phyloP scores from a whole-genome alignment of 2,888 invertebrate species.

The Acanthosepion pharaonis region DNA sequence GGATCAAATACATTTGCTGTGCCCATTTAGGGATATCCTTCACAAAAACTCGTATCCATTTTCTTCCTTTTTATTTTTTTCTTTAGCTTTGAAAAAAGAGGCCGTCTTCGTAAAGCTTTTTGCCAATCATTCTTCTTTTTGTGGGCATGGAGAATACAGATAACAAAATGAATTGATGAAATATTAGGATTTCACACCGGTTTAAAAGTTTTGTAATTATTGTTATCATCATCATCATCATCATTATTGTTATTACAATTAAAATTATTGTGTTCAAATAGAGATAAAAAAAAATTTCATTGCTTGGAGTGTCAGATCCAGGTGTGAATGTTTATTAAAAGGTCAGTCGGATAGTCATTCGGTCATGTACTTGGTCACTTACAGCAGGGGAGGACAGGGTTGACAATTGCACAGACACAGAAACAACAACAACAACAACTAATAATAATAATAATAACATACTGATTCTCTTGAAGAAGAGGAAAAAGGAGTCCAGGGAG shows the following conservation, averaged over 20 bases:
- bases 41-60: not conserved
- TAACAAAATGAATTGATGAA: slow-evolving; percentile 7
- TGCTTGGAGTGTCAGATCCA: not conserved
- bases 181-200: slow-evolving; percentile 22
- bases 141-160: not conserved
- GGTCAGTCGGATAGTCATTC: not conserved
- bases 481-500: not conserved
- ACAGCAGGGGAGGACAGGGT: not conserved
- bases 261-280: not conserved
- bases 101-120: not conserved
- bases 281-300: not conserved
- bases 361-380: not conserved
- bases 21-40: not conserved
- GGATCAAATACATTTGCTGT: not conserved
- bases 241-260: not conserved
- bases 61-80: not conserved
- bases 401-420: not conserved
- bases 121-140: not conserved
- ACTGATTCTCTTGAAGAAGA: slow-evolving; percentile 9
- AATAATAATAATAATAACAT: not conserved
- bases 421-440: not conserved
- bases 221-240: not conserved
- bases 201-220: not conserved
- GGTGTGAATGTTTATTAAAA: not conserved
- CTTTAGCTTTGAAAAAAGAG: not conserved